A percentile compares a stretch with the other conserved stretches of the same genome.
Evolutionary conservation across 2,113 vertebrate genomes (phyloP).

Genomic region (Pachypanchax playfairii): DNA sequence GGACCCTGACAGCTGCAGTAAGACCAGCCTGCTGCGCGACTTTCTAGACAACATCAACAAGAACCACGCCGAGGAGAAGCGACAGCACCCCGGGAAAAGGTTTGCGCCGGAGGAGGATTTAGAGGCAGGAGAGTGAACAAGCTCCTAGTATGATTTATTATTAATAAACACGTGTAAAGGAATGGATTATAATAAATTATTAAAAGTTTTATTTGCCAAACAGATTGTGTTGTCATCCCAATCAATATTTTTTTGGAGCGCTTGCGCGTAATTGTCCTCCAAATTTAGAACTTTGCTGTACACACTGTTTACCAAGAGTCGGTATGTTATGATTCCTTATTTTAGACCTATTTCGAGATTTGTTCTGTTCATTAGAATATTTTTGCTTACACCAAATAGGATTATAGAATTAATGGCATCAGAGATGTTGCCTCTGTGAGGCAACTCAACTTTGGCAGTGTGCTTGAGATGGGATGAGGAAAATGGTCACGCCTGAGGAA

Average conservation of each 20-base stretch:
- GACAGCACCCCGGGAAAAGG: constrained; percentile 88
- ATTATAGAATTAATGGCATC: constrained; percentile 34
- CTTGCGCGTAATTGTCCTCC: constrained; percentile 53
- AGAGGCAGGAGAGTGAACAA: constrained; percentile 68
- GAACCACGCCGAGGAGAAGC: constrained; percentile 82
- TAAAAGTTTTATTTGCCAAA: constrained; percentile 49
- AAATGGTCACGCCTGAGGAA: constrained; percentile 24
- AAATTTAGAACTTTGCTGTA: constrained; percentile 29
- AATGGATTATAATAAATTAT: constrained; percentile 48
- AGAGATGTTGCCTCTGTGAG: constrained; percentile 68
- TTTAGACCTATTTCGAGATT: background rate
- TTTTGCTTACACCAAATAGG: constrained; percentile 3
- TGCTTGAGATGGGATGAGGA: constrained; percentile 19
- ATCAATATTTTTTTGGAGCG: constrained; percentile 39
- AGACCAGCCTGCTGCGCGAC: constrained; percentile 81
- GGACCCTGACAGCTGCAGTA: constrained; percentile 78
- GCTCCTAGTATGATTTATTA: constrained; percentile 43
- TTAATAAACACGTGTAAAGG: constrained; percentile 58
- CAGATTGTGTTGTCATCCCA: constrained; percentile 11
- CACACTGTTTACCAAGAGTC: constrained; percentile 23
- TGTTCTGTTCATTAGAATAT: constrained; percentile 5
- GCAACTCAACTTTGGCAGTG: constrained; percentile 27
- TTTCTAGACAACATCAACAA: constrained; percentile 80
- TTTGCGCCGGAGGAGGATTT: constrained; percentile 73
- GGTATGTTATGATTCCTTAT: constrained; percentile 8